phyloP scores from a whole-genome alignment of 2,797 vertebrate genomes.

The Gastrophryne carolinensis region DNA sequence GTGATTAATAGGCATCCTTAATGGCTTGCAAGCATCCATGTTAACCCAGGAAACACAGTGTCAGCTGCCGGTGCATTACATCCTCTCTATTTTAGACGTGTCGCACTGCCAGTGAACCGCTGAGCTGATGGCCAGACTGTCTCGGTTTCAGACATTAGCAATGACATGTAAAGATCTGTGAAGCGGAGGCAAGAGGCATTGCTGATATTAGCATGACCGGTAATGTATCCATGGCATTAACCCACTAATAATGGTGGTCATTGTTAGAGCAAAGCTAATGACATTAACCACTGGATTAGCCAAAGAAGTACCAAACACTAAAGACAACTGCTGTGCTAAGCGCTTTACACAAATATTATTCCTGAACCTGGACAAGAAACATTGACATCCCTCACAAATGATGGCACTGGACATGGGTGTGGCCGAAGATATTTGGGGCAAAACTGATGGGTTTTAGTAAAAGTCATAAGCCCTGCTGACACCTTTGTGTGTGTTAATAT shows the following conservation, averaged over 20 bases:
- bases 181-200: not conserved
- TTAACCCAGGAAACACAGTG: slow-evolving; percentile 50
- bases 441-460: no score
- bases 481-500: no score
- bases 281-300: not conserved
- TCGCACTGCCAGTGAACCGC: not conserved
- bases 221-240: not conserved
- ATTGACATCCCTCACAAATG: no score
- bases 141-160: slow-evolving; percentile 31
- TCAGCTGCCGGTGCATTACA: slow-evolving; percentile 48
- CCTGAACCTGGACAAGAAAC: not conserved
- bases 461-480: no score
- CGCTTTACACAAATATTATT: not conserved
- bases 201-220: slow-evolving; percentile 11
- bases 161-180: slow-evolving; percentile 1
- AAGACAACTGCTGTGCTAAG: not conserved
- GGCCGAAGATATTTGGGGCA: no score
- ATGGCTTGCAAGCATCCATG: slow-evolving; percentile 34
- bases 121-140: slow-evolving; percentile 39
- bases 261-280: slow-evolving; percentile 31
- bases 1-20: slow-evolving; percentile 42
- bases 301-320: not conserved
- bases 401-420: no score
- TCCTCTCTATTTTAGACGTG: slow-evolving; percentile 22
- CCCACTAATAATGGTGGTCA: not conserved